Evolutionary conservation across 1,140 invertebrate genomes (phyloP).

Genomic region (Drosophila nasuta): DNA sequence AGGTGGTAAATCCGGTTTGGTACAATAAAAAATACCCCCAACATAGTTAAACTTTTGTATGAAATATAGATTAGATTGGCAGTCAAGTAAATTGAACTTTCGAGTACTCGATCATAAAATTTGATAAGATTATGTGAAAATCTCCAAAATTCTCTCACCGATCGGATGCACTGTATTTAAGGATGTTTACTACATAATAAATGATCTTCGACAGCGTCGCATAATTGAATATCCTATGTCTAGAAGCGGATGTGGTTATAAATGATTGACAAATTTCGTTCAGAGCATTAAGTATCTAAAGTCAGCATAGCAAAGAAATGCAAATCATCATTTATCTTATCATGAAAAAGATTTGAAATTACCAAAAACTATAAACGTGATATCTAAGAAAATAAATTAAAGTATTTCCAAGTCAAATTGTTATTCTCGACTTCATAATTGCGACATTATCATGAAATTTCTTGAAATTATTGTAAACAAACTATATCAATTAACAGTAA

Average conservation of each 20-base stretch:
- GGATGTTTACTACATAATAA: too few species aligned
- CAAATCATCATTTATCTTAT: constrained; percentile 26
- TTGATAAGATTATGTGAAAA: constrained; percentile 12
- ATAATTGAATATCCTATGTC: neutral
- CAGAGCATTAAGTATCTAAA: too few species aligned
- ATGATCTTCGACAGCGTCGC: too few species aligned
- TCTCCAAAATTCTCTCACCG: neutral
- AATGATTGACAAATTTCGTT: neutral
- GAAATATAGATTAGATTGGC: constrained; percentile 12
- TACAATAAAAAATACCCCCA: constrained; percentile 7
- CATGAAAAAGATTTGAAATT: neutral
- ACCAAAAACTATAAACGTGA: constrained; percentile 8
- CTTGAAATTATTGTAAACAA: neutral
- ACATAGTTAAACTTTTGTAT: neutral
- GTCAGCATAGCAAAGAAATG: neutral
- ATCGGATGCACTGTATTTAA: constrained; percentile 2
- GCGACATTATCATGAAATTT: neutral
- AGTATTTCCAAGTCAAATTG: constrained; percentile 1
- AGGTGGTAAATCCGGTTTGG: neutral
- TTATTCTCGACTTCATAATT: neutral
- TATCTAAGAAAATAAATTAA: constrained; percentile 43
- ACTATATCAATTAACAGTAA: too few species aligned
- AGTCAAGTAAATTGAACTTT: constrained; percentile 20
- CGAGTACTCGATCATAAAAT: neutral
- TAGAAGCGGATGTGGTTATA: neutral